Evolutionary conservation across 1,140 invertebrate genomes (phyloP), one percentile per base, ranked within the genome.

Genomic region (Reticulitermes speratus): DNA sequence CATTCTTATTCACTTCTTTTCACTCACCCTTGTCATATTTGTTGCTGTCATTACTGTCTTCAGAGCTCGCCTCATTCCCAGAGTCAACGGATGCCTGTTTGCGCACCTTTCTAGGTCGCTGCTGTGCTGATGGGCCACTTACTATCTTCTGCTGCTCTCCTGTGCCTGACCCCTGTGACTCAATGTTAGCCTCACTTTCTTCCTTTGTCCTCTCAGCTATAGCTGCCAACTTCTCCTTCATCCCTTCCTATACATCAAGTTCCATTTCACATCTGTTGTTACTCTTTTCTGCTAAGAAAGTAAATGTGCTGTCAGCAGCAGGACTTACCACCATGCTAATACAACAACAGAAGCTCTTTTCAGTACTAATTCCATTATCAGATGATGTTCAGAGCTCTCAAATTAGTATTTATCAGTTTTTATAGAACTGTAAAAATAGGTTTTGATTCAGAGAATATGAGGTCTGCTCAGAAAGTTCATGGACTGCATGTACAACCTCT

Each of bases 1-100:
- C 3, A 16, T 21, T 55, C 9, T 48, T 12, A 48, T 48, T 48
- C 45, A 48, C 9, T 48, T 48, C 38, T 38, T 59, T 30, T 30
- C 14, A 75, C 44, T 55, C 30, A 87, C 90, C 91, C 88, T 92
- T 92, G 82, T 91, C 92, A 84, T 91, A 92, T 85, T 92, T 94
- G 89, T 96, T 96, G 89, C 96, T 97, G 88, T 98, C 97, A 89
- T 97, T 98, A 89, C 97, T 97, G 89, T 98, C 97, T 91, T 98
- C 97, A 7, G 96, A 97, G 89, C 96, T 97, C 1, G 96, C 96
- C 91, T 98, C 97, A 91, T 98, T 98, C 75, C 97, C 96, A 44
- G 97, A 98, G 91, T 98, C 97, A 12, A 96, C 93, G 44, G 94
- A 93, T 45, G 94, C 93, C 88, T 94, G 93, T 88, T 96, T 96